Base-by-base conservation (phyloP, 1,140 invertebrate genomes). In the Oncopodura yosiiana region DNA sequence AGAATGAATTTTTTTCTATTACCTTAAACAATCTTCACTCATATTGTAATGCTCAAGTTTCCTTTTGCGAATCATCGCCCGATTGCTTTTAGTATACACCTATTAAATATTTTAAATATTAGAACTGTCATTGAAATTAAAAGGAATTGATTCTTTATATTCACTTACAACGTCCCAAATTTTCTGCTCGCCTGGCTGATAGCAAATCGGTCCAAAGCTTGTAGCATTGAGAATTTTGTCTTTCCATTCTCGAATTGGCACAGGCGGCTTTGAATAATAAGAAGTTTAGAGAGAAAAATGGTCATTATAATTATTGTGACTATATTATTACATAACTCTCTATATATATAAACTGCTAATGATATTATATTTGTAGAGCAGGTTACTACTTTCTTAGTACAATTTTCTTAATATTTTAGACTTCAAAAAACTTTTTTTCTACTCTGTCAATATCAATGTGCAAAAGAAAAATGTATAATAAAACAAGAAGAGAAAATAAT, bases 21-120 rank as follows among this genome's bases (percentile, higher is more conserved):
- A 49, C 6, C 62, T 67, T 16, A 69, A 66, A 50, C 69, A 71
- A 49, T 70, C 69, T 55, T 71, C 69, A 32, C 64, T 66, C 62
- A 67, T 67, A 26, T 51, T 32, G 59, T 68, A 68, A 24, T 65
- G 60, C 29, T 63, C 56, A 16, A 68, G 26, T 32, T 65, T 66
- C 42, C 61, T 39, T 38, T 62, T 61, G 21, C 58, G 39, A 14
- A 66, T 49, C 19, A 39, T 52, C 19, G 53, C 50, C 18, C 58
- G 48, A 16, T 50, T 48, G 38, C 56, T 56, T n/a, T 49, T 49
- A n/a, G 44, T 34, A 29, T 58, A 39, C n/a, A n/a, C n/a, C n/a
- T n/a, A n/a, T n/a, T n/a, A n/a, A n/a, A n/a, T n/a, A n/a, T n/a
- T n/a, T n/a, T n/a, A n/a, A n/a, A n/a, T n/a, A n/a, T n/a, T n/a